phyloP scores from a whole-genome alignment of 2,113 vertebrate species.

The Actenoides hombroni region DNA sequence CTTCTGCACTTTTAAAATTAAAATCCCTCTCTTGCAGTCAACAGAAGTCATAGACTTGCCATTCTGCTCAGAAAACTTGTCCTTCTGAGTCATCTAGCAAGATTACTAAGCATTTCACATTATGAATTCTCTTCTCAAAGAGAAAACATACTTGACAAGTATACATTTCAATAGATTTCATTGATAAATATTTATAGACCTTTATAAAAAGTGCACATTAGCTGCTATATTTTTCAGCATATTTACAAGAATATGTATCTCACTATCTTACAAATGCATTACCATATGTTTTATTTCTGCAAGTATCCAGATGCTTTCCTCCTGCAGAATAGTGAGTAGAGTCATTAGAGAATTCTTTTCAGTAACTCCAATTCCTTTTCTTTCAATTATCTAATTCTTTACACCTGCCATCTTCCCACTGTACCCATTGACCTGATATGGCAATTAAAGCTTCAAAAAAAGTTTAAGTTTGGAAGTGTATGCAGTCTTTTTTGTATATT shows the following conservation, averaged over 20 bases:
- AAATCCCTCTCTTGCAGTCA: neutral
- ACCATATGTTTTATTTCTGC: slow-evolving; percentile 42
- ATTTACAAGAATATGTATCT: slow-evolving; percentile 34
- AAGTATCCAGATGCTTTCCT: slow-evolving; percentile 33
- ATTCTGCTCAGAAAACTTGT: neutral
- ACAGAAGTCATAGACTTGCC: neutral
- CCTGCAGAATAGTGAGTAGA: neutral
- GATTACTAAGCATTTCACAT: neutral
- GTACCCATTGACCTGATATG: neutral
- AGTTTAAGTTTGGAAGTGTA: neutral
- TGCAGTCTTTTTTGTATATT: neutral
- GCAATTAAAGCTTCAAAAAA: neutral
- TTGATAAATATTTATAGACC: slow-evolving; percentile 46
- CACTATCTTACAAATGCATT: neutral
- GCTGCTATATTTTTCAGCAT: slow-evolving; percentile 46
- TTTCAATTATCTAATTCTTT: neutral
- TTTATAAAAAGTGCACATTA: slow-evolving; percentile 11
- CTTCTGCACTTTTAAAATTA: neutral
- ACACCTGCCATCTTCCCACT: neutral
- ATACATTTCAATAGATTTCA: neutral
- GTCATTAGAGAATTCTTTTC: neutral
- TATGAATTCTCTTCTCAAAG: neutral
- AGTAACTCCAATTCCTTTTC: neutral
- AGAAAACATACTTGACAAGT: neutral
- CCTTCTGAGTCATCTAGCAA: slow-evolving; percentile 11